These are phyloP conservation scores for Craseonycteris thonglongyai DNA, from an alignment of 2,113 vertebrate genomes.

Conservation along the genomic window DNA sequence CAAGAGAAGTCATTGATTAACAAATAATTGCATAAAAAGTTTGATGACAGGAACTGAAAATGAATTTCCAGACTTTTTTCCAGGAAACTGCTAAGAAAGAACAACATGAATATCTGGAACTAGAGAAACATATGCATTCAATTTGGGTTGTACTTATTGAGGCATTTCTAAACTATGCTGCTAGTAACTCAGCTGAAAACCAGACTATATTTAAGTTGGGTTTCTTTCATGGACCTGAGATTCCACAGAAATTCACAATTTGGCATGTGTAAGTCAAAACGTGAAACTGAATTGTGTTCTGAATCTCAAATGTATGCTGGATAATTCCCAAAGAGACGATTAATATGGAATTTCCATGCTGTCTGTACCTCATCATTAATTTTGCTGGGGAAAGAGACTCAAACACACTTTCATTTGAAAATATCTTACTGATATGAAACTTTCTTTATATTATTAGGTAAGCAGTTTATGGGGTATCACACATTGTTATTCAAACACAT, in stretches of 20 bases:
- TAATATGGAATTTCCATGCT: constrained; percentile 32
- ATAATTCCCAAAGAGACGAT: constrained; percentile 44
- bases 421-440: neutral
- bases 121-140: constrained; percentile 68
- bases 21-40: constrained; percentile 59
- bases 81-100: constrained; percentile 67
- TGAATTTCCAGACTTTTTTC: constrained; percentile 64
- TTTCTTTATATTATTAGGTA: neutral
- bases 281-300: constrained; percentile 45
- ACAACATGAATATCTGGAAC: constrained; percentile 54
- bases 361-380: neutral
- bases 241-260: constrained; percentile 63
- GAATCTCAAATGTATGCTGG: constrained; percentile 25
- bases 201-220: constrained; percentile 68
- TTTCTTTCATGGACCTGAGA: constrained; percentile 64
- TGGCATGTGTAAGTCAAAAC: constrained; percentile 49
- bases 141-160: constrained; percentile 68
- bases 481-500: neutral
- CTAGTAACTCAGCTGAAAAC: constrained; percentile 58
- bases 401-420: neutral
- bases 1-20: constrained; percentile 42
- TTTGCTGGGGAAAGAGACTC: neutral
- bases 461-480: neutral
- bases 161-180: constrained; percentile 64
- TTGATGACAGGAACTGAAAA: constrained; percentile 61